Base-by-base conservation (phyloP, 2,888 invertebrate genomes). In the Strigamia maritima region DNA sequence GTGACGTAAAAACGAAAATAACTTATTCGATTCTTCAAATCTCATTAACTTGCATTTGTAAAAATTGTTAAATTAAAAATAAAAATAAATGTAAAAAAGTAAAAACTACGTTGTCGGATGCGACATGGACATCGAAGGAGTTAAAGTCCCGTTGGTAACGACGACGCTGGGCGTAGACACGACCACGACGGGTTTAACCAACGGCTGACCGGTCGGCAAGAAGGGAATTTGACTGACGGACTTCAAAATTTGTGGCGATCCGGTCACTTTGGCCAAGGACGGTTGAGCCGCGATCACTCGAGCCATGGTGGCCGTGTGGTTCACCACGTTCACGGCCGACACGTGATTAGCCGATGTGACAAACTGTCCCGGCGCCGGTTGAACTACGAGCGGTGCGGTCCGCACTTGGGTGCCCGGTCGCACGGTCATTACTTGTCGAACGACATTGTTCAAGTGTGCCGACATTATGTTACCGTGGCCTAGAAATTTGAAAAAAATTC, bases 181-280 rank as follows among this genome's bases (percentile, higher is more conserved):
- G 49, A 80, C 60, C 16, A 80, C 80, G n/a, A 80, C 74, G 3
- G 80, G 80, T 38, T 79, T 79, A 24, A 80, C 80, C 38, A 80
- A 19, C 2, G 80, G 65, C 79, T 79, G 80, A 14, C 76, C 79
- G 26, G 77, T 65, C 26, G 22, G 70, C n/a, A 79, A 19, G 22
- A 79, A 19, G 6, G 79, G 79, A 16, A 79, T 65, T 12, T 79
- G 76, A 19, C 78, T 60, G 28, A 80, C 79, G 10, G 79, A 54
- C 22, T 79, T 79, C 16, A 79, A 40, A 2, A 77, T 40, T 22
- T 60, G 60, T n/a, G 79, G 75, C n/a, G 79, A 35, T 0, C 74
- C 75, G n/a, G 74, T 60, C 12, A 79, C 76, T 38, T 79, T 80
- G 14, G 78, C 78, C 19, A 79, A 60, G 38, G 60, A 40, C 31